Conservation (phyloP, 2,888 invertebrate genomes). For the Carabus problematicus region DNA sequence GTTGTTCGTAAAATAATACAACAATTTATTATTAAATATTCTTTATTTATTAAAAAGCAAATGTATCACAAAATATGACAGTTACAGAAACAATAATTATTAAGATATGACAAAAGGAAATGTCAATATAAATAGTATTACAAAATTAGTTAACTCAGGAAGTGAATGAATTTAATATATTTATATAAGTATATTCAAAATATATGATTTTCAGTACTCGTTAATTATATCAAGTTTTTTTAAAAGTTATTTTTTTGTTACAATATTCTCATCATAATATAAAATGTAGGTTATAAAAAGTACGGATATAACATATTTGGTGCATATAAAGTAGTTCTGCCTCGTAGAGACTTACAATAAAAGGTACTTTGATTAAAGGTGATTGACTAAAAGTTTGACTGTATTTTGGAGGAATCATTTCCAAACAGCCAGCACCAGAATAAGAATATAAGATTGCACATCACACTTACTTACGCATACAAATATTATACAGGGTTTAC, state of each 20-base stretch:
- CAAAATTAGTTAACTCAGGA: conserved; percentile 23
- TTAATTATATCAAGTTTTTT: neutral
- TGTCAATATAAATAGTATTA: conserved; percentile 32
- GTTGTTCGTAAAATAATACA: neutral
- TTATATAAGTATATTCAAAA: conserved; percentile 2
- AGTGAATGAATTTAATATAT: conserved; percentile 22
- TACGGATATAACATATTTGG: conserved; percentile 38
- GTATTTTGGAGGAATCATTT: conserved; percentile 11
- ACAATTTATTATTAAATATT: conserved; percentile 56
- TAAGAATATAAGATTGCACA: conserved; percentile 31
- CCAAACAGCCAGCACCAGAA: conserved; percentile 35
- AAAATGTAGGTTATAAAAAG: conserved; percentile 16
- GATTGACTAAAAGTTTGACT: conserved; percentile 40
- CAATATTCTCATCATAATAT: neutral
- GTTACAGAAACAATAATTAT: conserved; percentile 56
- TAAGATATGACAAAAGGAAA: conserved; percentile 36
- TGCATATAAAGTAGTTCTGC: conserved; percentile 44
- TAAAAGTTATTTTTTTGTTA: conserved; percentile 3
- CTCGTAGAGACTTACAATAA: conserved; percentile 53
- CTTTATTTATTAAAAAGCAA: conserved; percentile 60
- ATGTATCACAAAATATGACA: conserved; percentile 62
- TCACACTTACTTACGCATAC: conserved; percentile 28
- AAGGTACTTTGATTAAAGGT: conserved; percentile 37
- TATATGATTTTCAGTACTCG: neutral
- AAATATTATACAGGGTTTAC: conserved; percentile 31